These are phyloP conservation scores for Lagocephalus sceleratus DNA, from an alignment of 2,797 vertebrate species.

Conservation along the genomic window DNA sequence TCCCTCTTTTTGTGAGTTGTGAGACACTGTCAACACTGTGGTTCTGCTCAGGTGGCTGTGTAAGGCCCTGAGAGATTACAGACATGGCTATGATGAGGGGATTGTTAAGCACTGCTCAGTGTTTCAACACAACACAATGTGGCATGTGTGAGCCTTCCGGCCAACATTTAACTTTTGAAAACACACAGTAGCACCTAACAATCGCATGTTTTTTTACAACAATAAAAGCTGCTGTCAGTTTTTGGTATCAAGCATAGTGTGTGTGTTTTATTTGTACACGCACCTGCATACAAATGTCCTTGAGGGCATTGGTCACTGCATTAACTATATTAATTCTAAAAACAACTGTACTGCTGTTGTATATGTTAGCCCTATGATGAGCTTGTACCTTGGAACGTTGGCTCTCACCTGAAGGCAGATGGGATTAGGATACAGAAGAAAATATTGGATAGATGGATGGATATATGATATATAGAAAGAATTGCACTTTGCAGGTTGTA, in stretches of 20 bases:
- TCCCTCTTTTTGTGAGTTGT: constrained; percentile 49
- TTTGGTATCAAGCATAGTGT: constrained; percentile 10
- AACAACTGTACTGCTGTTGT: too few relatives aligned
- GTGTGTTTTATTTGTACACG: constrained; percentile 27
- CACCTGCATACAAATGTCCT: constrained; percentile 29
- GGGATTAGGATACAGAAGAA: too few relatives aligned
- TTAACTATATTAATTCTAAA: too few relatives aligned
- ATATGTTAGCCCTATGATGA: too few relatives aligned
- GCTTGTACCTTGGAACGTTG: too few relatives aligned
- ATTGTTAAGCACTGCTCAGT: constrained; percentile 76
- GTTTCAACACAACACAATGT: constrained; percentile 76
- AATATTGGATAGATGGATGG: too few relatives aligned
- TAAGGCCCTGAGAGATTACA: constrained; percentile 67
- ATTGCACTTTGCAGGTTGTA: too few relatives aligned
- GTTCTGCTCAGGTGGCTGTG: constrained; percentile 71
- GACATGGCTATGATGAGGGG: constrained; percentile 72
- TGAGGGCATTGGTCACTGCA: too few relatives aligned
- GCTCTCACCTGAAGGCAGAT: too few relatives aligned
- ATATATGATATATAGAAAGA: too few relatives aligned
- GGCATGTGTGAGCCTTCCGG: constrained; percentile 75
- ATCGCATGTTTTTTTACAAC: constrained; percentile 59
- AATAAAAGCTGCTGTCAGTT: constrained; percentile 52
- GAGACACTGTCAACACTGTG: constrained; percentile 70
- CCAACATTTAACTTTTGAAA: constrained; percentile 71
- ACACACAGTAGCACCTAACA: constrained; percentile 65